Evolutionary conservation across 2,797 vertebrate species (phyloP).

Genomic region (Glyptemys insculpta): DNA sequence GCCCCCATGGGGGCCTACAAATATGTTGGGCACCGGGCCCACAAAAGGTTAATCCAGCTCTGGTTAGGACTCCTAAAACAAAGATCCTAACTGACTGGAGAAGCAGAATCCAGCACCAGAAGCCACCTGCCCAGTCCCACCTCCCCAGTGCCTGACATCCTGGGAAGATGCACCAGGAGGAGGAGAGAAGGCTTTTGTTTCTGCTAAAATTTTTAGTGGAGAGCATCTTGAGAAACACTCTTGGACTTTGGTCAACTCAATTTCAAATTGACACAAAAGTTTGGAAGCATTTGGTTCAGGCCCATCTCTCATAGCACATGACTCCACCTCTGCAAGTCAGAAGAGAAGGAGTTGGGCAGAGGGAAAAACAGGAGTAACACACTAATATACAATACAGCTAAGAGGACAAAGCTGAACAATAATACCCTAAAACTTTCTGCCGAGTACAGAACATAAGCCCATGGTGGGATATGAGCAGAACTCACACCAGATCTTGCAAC

Average conservation of each 20-base stretch:
- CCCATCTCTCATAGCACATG: neutral
- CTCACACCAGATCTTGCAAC: neutral
- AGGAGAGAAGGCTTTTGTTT: neutral
- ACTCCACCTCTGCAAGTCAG: neutral
- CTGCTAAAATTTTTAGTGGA: neutral
- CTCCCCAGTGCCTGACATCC: neutral
- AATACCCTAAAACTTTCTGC: conserved; percentile 16
- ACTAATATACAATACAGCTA: neutral
- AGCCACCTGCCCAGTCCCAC: neutral
- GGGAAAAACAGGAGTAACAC: neutral
- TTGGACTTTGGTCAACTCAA: neutral
- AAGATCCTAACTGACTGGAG: neutral
- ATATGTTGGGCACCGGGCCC: no score
- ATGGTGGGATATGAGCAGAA: neutral
- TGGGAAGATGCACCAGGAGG: neutral
- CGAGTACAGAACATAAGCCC: neutral
- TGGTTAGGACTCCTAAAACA: neutral
- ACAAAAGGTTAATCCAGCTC: no score
- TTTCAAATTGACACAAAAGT: neutral
- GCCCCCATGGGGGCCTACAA: no score
- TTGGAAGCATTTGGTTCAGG: neutral
- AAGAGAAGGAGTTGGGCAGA: neutral
- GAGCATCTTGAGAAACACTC: neutral
- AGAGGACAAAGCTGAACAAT: neutral
- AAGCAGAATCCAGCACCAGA: neutral